These are phyloP conservation scores for Aporrectodea caliginosa DNA, from an alignment of 1,140 invertebrate genomes.

Conservation along the genomic window DNA sequence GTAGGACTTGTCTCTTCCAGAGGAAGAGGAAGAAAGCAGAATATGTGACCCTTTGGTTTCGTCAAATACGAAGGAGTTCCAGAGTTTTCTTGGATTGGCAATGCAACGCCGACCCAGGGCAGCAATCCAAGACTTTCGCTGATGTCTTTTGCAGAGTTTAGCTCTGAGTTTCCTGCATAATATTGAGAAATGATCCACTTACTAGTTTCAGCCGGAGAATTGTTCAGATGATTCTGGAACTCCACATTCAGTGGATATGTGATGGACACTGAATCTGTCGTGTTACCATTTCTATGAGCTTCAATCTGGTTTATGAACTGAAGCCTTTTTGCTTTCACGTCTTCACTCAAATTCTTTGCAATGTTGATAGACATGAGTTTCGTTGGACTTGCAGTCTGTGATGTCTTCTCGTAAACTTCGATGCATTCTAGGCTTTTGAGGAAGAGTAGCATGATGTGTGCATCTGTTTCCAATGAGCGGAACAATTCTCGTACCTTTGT, in stretches of 20 bases:
- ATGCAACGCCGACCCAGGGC: slow-evolving; percentile 19
- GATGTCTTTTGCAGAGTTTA: neutral
- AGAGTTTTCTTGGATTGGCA: neutral
- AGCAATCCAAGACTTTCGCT: neutral
- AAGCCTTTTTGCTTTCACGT: neutral
- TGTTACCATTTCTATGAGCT: neutral
- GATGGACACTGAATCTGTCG: neutral
- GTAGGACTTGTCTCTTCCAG: slow-evolving; percentile 25
- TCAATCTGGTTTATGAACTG: neutral
- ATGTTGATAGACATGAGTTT: slow-evolving; percentile 12
- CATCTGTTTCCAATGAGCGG: slow-evolving; percentile 10
- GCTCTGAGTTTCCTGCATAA: slow-evolving; percentile 4
- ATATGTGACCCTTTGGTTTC: slow-evolving; percentile 26
- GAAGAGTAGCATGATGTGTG: slow-evolving; percentile 4
- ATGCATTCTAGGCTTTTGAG: slow-evolving; percentile 12
- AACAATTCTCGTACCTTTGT: slow-evolving; percentile 3
- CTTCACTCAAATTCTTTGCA: neutral
- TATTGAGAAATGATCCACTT: slow-evolving; percentile 16
- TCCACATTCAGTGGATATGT: slow-evolving; percentile 4
- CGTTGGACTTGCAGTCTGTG: neutral
- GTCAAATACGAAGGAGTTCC: neutral
- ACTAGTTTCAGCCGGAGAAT: neutral
- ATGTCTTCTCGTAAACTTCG: slow-evolving; percentile 8
- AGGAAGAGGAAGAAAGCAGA: slow-evolving; percentile 32
- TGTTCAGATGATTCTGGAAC: neutral